Percentiles rank a stretch among this genome's conserved stretches.
Evolutionary conservation across 2,888 invertebrate genomes (phyloP).

Genomic region (Aphodius granarius): DNA sequence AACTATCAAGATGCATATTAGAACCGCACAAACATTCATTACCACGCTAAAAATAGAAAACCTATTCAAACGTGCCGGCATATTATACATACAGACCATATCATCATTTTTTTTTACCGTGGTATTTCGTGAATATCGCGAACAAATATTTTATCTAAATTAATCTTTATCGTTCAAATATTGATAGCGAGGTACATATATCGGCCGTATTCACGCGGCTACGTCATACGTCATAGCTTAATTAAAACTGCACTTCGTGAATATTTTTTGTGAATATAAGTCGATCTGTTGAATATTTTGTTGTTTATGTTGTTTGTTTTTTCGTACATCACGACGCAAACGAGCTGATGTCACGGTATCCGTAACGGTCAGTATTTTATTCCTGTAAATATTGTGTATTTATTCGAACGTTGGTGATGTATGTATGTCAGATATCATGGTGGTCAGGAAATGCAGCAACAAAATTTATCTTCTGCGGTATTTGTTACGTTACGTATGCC

Average conservation of each 20-base stretch:
- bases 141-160: background rate
- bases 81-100: background rate
- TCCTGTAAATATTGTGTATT: background rate
- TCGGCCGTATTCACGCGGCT: background rate
- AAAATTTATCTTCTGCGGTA: background rate
- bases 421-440: background rate
- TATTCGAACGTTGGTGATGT: background rate
- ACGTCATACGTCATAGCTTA: background rate
- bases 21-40: background rate
- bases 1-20: background rate
- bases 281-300: background rate
- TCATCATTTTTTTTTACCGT: background rate
- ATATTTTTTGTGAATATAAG: background rate
- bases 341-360: background rate
- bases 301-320: background rate
- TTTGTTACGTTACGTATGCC: background rate
- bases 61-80: background rate
- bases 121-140: background rate
- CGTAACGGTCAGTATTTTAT: background rate
- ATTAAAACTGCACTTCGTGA: background rate
- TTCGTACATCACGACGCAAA: background rate
- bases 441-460: background rate
- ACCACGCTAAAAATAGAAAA: background rate
- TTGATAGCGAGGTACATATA: background rate
- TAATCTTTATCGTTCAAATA: background rate